Evolutionary conservation across 2,113 vertebrate genomes (phyloP).

Genomic region (Ginglymostoma cirratum): DNA sequence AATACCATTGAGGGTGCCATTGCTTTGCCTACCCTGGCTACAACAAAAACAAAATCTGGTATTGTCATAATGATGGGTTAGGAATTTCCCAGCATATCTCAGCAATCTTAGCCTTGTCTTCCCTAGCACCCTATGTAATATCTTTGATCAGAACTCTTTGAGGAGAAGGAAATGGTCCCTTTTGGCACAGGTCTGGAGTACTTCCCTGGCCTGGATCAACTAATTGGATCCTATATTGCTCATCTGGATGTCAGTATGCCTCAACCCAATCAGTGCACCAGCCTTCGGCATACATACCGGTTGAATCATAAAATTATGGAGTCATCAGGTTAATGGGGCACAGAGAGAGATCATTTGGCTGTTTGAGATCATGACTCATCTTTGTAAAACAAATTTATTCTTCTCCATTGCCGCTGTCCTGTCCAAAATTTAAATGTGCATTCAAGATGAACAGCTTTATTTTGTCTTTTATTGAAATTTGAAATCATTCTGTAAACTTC

Average conservation of each 20-base stretch:
- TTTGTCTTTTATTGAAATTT: too few relatives aligned
- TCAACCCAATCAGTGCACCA: not conserved
- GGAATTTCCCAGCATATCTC: not conserved
- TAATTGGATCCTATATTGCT: not conserved
- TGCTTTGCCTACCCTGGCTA: not conserved
- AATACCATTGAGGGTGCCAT: not conserved
- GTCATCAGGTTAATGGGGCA: too few relatives aligned
- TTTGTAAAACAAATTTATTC: too few relatives aligned
- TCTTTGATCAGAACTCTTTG: not conserved
- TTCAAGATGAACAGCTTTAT: too few relatives aligned
- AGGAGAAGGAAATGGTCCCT: not conserved
- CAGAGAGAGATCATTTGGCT: too few relatives aligned
- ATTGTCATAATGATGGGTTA: not conserved
- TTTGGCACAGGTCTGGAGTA: too few relatives aligned
- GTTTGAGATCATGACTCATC: too few relatives aligned
- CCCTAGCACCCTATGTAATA: not conserved
- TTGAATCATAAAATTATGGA: not conserved
- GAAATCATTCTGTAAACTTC: too few relatives aligned
- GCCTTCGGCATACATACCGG: not conserved
- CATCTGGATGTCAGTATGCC: not conserved
- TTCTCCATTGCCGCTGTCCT: too few relatives aligned
- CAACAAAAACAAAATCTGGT: not conserved
- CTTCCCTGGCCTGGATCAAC: not conserved
- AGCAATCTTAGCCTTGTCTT: not conserved
- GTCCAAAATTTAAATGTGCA: too few relatives aligned